phyloP scores from a whole-genome alignment of 2,113 vertebrate species.

The Cavia aperea region DNA sequence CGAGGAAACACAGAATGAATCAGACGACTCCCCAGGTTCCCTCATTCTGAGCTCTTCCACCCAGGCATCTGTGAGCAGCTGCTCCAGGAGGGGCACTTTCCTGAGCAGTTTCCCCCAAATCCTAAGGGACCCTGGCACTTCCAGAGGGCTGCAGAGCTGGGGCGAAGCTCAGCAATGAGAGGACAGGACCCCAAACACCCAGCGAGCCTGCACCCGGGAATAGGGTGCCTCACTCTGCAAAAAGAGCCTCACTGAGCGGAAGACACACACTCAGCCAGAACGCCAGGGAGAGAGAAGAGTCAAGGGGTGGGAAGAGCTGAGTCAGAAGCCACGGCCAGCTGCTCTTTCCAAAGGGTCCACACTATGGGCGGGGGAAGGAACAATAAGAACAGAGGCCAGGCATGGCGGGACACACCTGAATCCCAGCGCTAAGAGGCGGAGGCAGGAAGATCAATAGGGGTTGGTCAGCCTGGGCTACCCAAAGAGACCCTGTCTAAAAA shows the following conservation, averaged over 20 bases:
- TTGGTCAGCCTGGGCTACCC: not conserved
- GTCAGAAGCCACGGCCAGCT: not conserved
- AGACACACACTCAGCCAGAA: not conserved
- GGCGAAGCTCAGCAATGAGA: not conserved
- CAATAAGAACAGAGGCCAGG: not conserved
- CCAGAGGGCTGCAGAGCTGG: not conserved
- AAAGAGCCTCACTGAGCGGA: not conserved
- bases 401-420: not conserved
- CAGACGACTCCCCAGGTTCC: not conserved
- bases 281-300: not conserved
- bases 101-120: not conserved
- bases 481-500: no score
- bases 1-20: not conserved
- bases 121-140: not conserved
- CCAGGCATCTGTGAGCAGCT: not conserved
- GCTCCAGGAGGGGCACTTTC: not conserved
- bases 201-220: not conserved
- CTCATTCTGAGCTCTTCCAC: not conserved
- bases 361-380: not conserved
- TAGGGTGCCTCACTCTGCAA: not conserved
- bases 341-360: not conserved
- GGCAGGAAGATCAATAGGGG: no score
- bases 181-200: no score
- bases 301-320: not conserved
- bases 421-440: no score